Evolutionary conservation across 1,140 invertebrate genomes (phyloP).

Genomic region (Asbolus verrucosus): DNA sequence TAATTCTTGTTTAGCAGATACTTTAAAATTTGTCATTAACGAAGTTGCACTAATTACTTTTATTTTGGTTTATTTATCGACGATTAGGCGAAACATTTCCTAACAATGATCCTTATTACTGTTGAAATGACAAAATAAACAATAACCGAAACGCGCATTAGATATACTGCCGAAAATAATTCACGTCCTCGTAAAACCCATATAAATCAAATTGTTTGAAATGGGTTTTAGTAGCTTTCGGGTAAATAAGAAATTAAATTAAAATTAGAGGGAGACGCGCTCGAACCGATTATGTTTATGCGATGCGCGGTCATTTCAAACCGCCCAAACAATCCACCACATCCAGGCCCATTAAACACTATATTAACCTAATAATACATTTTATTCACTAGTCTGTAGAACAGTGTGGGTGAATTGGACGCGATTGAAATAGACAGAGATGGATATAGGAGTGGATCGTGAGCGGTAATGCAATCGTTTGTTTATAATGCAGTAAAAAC

Average conservation of each 20-base stretch:
- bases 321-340: constrained; percentile 52
- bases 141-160: too few relatives aligned
- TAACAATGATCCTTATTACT: too few relatives aligned
- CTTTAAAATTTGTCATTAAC: too few relatives aligned
- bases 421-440: constrained; percentile 48
- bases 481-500: constrained; percentile 64
- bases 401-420: constrained; percentile 28
- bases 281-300: constrained; percentile 36
- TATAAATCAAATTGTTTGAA: constrained; percentile 38
- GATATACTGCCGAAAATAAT: constrained; percentile 16
- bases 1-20: too few relatives aligned
- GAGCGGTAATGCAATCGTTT: constrained; percentile 59
- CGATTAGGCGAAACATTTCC: too few relatives aligned
- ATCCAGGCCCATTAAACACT: constrained; percentile 55
- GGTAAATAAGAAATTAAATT: constrained; percentile 29
- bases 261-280: constrained; percentile 11
- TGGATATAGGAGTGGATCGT: constrained; percentile 27
- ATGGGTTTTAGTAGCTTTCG: constrained; percentile 24
- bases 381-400: constrained; percentile 48
- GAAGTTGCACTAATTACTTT: too few relatives aligned
- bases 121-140: neutral
- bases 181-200: constrained; percentile 38
- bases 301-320: constrained; percentile 52
- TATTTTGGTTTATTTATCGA: too few relatives aligned
- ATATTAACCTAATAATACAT: constrained; percentile 56